Evolutionary conservation across 2,113 vertebrate genomes (phyloP).

Genomic region (Chrysochloris asiatica): DNA sequence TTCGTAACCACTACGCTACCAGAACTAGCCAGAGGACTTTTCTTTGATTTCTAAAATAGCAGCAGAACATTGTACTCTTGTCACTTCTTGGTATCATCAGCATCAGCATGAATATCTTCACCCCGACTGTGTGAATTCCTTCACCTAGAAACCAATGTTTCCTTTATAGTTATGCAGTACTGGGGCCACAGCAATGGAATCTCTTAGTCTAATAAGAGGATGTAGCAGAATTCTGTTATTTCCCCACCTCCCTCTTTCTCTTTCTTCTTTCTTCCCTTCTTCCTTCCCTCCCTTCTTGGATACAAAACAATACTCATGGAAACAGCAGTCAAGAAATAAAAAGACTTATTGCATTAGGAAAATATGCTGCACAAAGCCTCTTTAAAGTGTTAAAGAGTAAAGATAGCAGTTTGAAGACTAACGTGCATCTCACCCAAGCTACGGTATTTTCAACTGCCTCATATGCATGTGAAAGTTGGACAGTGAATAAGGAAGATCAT

Average conservation of each 20-base stretch:
- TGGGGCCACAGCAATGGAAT: background rate
- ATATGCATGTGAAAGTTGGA: too few species aligned
- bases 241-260: background rate
- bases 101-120: background rate
- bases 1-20: too few species aligned
- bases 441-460: too few species aligned
- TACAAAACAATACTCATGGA: too few species aligned
- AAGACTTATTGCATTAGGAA: too few species aligned
- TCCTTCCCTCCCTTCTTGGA: background rate
- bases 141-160: background rate
- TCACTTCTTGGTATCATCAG: background rate
- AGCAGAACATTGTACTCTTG: background rate
- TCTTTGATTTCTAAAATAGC: slow-evolving; percentile 28
- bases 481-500: too few species aligned
- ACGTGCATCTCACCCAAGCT: too few species aligned
- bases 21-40: slow-evolving; percentile 25
- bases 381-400: too few species aligned
- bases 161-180: background rate
- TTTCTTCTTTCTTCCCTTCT: background rate
- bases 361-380: too few species aligned
- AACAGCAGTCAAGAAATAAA: too few species aligned
- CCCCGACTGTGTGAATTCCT: background rate
- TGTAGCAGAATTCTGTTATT: background rate
- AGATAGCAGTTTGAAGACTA: too few species aligned
- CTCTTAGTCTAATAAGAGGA: background rate